Base-by-base conservation (phyloP, 2,113 vertebrate species). In the Xiphophorus couchianus region DNA sequence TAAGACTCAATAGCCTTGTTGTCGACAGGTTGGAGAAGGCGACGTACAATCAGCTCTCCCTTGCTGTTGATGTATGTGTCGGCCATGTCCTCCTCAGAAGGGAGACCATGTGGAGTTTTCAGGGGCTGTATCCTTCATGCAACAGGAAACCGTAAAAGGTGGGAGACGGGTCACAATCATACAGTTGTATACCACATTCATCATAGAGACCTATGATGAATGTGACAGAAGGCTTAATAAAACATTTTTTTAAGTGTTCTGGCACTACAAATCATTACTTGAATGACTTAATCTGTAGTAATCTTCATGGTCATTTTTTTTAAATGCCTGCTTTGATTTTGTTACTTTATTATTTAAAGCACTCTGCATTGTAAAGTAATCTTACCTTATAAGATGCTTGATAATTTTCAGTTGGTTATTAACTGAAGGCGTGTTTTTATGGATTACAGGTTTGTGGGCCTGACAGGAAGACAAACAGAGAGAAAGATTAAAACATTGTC, bases 331-430 rank as follows among this genome's bases (percentile, higher is more conserved):
- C 39, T 42, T 42, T 42, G 39, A 42, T 14, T 42, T 42, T 42
- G 13, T 42, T 51, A 5, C 48, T 51, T 17, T 19, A 22, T 17
- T 51, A 54, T 54, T 8, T 25, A 54, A 54, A 19, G 7, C 19
- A 22, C 19, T 17, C n/a, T 54, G 51, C 22, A 54, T 62, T 29
- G 22, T 12, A 9, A 8, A 66, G 19, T 3, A 2, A 13, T 76
- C 96, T 91, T 93, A 98, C 98, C 95, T 96, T 68, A 99, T 92
- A 69, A 99, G 95, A 83, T 99, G 98, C 84, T 99, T 99, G 77
- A 99, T 80, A 58, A 95, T 85, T 88, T 98, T 99, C 80, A 99
- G 90, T 58, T 86, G 96, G 78, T 76, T 86, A 68, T 99, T 99
- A 84, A 99, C 96, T 0, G 97, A 94, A 66, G 96, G 96, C 74